Percentiles rank a stretch among this genome's conserved stretches.
These are phyloP conservation scores for Arrhopalites spinosus DNA, from an alignment of 2,888 invertebrate species.

Conservation along the genomic window DNA sequence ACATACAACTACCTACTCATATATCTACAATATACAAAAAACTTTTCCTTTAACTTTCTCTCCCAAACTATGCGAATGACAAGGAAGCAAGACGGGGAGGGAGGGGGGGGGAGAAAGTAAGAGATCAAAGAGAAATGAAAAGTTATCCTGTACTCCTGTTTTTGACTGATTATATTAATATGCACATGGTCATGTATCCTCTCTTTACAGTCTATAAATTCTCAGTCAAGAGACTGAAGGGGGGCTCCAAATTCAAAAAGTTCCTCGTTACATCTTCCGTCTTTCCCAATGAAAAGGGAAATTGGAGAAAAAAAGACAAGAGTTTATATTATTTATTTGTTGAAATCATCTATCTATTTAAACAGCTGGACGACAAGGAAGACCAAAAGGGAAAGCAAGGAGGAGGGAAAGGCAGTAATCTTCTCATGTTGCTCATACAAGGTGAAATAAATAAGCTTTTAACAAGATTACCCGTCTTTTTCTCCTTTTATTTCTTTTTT, in stretches of 20 bases:
- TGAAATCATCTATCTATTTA: background rate
- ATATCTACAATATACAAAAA: too few species aligned
- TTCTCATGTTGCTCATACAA: background rate
- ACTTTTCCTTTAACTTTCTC: too few species aligned
- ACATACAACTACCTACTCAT: too few species aligned
- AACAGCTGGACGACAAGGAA: background rate
- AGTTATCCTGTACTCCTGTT: background rate
- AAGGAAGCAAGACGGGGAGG: background rate
- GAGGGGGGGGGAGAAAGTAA: background rate
- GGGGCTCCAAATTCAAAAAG: background rate
- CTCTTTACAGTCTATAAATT: background rate
- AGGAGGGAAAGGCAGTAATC: too few species aligned
- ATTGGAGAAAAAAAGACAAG: background rate
- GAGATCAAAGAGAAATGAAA: background rate
- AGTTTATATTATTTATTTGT: slow-evolving; percentile 1
- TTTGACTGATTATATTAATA: background rate
- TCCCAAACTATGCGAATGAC: background rate
- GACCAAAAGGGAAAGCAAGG: background rate
- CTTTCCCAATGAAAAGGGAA: background rate
- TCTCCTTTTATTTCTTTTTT: background rate
- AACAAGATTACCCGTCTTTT: slow-evolving; percentile 7
- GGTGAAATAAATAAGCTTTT: slow-evolving; percentile 15
- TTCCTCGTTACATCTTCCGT: background rate
- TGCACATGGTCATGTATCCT: too few species aligned
- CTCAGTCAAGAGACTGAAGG: background rate